Evolutionary conservation across 1,140 invertebrate species (phyloP).

Genomic region (Antheraea pernyi): DNA sequence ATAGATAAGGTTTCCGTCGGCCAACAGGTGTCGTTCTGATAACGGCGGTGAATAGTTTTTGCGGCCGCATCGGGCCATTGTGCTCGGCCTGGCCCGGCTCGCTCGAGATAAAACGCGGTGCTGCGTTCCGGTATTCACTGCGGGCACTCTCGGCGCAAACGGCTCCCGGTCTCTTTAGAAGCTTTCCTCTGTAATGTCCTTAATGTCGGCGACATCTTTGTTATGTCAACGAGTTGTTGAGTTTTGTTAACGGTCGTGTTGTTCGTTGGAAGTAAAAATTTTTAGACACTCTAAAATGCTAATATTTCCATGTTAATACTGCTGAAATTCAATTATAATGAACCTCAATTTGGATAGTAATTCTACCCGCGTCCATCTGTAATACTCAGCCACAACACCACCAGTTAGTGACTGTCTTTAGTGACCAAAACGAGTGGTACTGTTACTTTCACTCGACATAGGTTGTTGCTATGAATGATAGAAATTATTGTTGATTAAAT

Average conservation of each 20-base stretch:
- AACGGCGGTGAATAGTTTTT: neutral
- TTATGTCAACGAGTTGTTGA: neutral
- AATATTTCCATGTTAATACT: no score
- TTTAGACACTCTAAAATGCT: no score
- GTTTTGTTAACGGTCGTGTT: neutral
- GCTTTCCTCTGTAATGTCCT: neutral
- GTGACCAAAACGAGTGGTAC: no score
- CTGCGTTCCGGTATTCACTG: constrained; percentile 1
- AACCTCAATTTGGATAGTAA: no score
- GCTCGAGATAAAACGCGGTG: neutral
- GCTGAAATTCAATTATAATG: no score
- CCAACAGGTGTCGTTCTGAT: constrained; percentile 3
- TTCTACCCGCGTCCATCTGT: no score
- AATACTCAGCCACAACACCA: no score
- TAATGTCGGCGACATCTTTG: neutral
- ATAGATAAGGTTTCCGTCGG: neutral
- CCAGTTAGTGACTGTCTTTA: no score
- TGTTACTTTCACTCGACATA: no score
- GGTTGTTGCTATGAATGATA: no score
- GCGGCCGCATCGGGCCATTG: neutral
- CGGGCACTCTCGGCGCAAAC: neutral
- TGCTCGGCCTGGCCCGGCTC: neutral
- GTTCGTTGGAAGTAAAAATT: neutral
- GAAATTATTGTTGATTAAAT: no score
- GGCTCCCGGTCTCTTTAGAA: neutral